These are phyloP conservation scores for Cerceris rybyensis DNA, from an alignment of 2,888 invertebrate species.

Conservation along the genomic window DNA sequence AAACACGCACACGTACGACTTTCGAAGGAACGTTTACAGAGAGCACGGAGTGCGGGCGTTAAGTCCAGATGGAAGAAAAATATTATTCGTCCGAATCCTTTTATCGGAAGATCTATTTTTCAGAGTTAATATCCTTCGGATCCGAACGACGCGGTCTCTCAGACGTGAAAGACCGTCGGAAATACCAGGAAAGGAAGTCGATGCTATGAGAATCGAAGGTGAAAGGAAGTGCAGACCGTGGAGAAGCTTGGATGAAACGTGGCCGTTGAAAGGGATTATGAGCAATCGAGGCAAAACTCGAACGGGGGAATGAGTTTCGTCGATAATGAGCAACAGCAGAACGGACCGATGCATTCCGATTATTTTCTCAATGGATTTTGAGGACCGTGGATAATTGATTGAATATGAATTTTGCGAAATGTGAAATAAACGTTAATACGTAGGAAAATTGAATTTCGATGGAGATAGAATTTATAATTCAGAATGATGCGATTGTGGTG, in stretches of 20 bases:
- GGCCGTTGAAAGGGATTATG: slow-evolving; percentile 43
- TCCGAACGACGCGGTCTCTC: slow-evolving; percentile 9
- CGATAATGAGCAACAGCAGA: slow-evolving; percentile 4
- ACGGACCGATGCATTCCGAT: not conserved
- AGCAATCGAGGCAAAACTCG: slow-evolving; percentile 57
- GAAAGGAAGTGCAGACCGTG: not conserved
- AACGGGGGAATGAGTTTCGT: not conserved
- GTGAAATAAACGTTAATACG: too few relatives aligned
- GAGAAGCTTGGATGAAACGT: not conserved
- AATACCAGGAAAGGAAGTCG: slow-evolving; percentile 15
- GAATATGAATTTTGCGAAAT: too few relatives aligned
- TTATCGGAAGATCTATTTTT: slow-evolving; percentile 67
- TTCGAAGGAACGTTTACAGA: slow-evolving; percentile 1
- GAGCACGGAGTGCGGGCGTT: slow-evolving; percentile 31
- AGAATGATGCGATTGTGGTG: too few relatives aligned
- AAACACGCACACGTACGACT: not conserved
- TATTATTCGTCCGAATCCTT: slow-evolving; percentile 64
- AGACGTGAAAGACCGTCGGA: slow-evolving; percentile 31
- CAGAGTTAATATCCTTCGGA: slow-evolving; percentile 59
- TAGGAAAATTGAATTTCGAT: too few relatives aligned
- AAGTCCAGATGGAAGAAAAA: slow-evolving; percentile 67
- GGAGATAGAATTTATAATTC: too few relatives aligned
- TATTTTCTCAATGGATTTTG: too few relatives aligned
- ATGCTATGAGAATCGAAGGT: not conserved
- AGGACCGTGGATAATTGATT: too few relatives aligned